Evolutionary conservation across 1,140 invertebrate genomes (phyloP).

Genomic region (Heliothis subflexa): DNA sequence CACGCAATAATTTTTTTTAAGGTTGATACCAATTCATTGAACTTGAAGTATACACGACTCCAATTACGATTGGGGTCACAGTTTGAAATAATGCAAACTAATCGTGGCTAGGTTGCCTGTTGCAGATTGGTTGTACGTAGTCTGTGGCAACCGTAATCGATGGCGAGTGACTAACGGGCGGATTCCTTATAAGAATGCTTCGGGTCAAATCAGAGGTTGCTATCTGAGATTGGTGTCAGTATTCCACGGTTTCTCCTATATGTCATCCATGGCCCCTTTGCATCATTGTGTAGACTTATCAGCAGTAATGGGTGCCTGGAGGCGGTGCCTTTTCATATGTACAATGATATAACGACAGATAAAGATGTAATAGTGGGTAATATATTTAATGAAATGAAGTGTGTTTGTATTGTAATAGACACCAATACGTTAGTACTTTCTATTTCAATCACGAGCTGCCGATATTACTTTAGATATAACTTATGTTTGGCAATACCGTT

Average conservation of each 20-base stretch:
- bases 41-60: conserved; percentile 42
- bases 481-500: conserved; percentile 33
- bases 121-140: conserved; percentile 10
- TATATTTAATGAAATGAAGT: conserved; percentile 67
- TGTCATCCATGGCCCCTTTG: conserved; percentile 70
- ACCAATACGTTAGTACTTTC: conserved; percentile 60
- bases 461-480: conserved; percentile 61
- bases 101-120: conserved; percentile 29
- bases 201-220: conserved; percentile 77
- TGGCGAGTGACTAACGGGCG: conserved; percentile 72
- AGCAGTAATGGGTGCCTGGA: conserved; percentile 60
- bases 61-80: conserved; percentile 42
- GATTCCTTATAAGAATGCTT: conserved; percentile 75
- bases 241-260: conserved; percentile 80
- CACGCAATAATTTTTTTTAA: conserved; percentile 37
- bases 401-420: conserved; percentile 4
- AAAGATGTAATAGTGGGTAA: conserved; percentile 65
- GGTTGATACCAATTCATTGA: conserved; percentile 46
- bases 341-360: conserved; percentile 68
- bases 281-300: conserved; percentile 55
- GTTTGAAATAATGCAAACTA: conserved; percentile 31
- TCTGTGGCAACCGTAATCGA: conserved; percentile 61
- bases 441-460: conserved; percentile 70
- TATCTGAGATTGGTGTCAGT: conserved; percentile 78
- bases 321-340: conserved; percentile 61